These are phyloP conservation scores for Mus spicilegus DNA, from an alignment of 2,113 vertebrate species.

Conservation along the genomic window DNA sequence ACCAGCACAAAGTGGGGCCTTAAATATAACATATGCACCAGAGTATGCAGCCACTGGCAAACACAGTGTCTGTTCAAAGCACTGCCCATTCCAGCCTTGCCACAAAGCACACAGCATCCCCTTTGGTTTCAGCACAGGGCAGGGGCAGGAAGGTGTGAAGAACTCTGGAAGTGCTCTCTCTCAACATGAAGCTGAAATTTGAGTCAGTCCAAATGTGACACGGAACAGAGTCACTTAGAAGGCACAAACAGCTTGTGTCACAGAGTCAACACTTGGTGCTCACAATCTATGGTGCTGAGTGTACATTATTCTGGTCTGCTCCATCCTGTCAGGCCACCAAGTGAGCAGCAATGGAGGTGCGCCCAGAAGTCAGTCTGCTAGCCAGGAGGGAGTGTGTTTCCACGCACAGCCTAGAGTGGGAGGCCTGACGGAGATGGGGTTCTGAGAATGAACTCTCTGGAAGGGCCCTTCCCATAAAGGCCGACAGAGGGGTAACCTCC, in stretches of 20 bases:
- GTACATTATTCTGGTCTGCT: constrained; percentile 65
- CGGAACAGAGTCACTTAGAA: constrained; percentile 66
- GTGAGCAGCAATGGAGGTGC: constrained; percentile 45
- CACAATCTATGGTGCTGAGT: constrained; percentile 47
- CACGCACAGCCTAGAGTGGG: constrained; percentile 2
- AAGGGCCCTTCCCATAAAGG: constrained; percentile 12
- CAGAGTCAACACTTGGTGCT: constrained; percentile 42
- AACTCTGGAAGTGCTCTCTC: constrained; percentile 56
- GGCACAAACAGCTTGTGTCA: constrained; percentile 53
- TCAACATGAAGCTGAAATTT: constrained; percentile 58
- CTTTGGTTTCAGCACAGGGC: constrained; percentile 49
- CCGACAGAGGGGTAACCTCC: background rate
- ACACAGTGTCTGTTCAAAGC: constrained; percentile 40
- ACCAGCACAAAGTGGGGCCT: background rate
- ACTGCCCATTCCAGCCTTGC: background rate
- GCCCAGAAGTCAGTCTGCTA: constrained; percentile 42
- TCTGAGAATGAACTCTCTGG: background rate
- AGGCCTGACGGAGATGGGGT: background rate
- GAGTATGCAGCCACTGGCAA: background rate
- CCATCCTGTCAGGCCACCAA: constrained; percentile 36
- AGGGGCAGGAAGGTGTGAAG: constrained; percentile 52
- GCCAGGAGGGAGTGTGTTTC: background rate
- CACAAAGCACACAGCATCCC: constrained; percentile 63
- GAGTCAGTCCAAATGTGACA: constrained; percentile 69
- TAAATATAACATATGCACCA: constrained; percentile 16